These are phyloP conservation scores for Papilio xuthus DNA, from an alignment of 1,140 invertebrate genomes.

Conservation along the genomic window DNA sequence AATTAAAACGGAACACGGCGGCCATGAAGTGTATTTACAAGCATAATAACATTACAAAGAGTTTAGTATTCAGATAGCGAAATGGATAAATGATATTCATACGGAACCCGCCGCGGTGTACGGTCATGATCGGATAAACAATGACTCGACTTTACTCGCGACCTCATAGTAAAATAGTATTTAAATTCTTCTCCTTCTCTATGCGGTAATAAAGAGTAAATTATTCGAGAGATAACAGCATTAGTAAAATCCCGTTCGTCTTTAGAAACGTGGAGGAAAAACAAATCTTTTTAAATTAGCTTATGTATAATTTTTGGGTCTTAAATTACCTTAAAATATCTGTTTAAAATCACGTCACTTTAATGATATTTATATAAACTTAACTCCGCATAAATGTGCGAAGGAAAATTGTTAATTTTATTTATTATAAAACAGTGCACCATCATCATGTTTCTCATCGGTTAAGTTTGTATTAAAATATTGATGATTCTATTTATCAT, in stretches of 20 bases:
- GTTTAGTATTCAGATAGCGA: constrained; percentile 35
- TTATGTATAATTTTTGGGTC: too few species aligned
- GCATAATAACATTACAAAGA: constrained; percentile 18
- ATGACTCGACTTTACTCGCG: constrained; percentile 2
- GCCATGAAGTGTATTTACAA: constrained; percentile 7
- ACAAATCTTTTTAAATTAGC: too few species aligned
- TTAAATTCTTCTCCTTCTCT: constrained; percentile 5
- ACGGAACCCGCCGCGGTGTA: constrained; percentile 20
- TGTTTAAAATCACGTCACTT: background rate
- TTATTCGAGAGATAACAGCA: background rate
- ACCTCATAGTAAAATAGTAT: constrained; percentile 13
- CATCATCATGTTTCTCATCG: background rate
- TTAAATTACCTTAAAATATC: background rate
- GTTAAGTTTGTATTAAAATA: background rate
- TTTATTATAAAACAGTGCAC: too few species aligned
- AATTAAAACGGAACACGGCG: constrained; percentile 25
- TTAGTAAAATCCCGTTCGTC: background rate
- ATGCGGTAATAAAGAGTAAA: background rate
- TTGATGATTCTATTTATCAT: constrained; percentile 16
- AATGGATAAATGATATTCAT: constrained; percentile 33
- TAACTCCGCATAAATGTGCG: background rate
- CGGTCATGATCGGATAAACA: constrained; percentile 6
- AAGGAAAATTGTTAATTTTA: background rate
- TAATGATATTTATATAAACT: background rate
- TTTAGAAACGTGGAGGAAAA: background rate